Evolutionary conservation across 2,113 vertebrate genomes (phyloP).

Genomic region (Phrynosoma blainvillii): DNA sequence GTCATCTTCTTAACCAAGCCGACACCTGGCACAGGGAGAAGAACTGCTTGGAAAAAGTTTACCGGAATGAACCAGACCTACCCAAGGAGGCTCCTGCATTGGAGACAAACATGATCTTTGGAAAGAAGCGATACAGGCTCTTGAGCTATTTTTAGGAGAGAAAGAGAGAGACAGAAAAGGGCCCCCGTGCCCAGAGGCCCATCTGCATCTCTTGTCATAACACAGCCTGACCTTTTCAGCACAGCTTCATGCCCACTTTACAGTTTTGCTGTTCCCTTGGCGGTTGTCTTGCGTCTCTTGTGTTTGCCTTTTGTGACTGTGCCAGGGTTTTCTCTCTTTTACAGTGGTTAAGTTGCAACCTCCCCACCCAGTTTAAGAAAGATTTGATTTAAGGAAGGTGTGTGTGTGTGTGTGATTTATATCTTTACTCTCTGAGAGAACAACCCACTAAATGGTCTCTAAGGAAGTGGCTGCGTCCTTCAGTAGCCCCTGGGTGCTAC

Average conservation of each 20-base stretch:
- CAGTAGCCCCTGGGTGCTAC: background rate
- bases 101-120: background rate
- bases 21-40: too few species aligned
- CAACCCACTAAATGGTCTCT: background rate
- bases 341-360: background rate
- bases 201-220: conserved; percentile 25
- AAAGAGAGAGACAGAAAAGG: background rate
- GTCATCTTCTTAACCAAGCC: too few species aligned
- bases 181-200: background rate
- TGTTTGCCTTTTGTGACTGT: too few species aligned
- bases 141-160: conserved; percentile 45
- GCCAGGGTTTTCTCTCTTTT: background rate
- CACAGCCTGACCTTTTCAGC: background rate
- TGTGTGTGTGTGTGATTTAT: too few species aligned
- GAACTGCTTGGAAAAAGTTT: too few species aligned
- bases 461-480: background rate
- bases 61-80: too few species aligned
- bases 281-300: background rate
- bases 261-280: accelerated
- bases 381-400: background rate
- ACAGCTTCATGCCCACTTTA: background rate
- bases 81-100: background rate
- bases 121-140: background rate
- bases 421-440: background rate
- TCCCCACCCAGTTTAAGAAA: background rate